Evolutionary conservation across 2,113 vertebrate genomes (phyloP).

Genomic region (Thamnaconus septentrionalis): DNA sequence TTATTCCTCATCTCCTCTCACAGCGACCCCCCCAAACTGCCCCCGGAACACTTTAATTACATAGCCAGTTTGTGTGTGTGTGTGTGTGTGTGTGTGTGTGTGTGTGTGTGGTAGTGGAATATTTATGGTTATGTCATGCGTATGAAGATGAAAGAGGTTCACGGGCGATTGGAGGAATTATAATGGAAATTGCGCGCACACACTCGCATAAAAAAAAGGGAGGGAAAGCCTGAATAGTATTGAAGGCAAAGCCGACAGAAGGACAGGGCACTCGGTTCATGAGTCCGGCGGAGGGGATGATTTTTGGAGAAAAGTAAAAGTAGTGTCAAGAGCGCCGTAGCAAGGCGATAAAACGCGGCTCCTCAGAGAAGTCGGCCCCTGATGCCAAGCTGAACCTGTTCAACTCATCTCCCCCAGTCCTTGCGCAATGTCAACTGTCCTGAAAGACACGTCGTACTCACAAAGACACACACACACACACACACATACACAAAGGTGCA

Average conservation of each 20-base stretch:
- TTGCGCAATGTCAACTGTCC: slow-evolving; percentile 32
- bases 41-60: slow-evolving; percentile 36
- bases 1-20: slow-evolving; percentile 17
- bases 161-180: slow-evolving; percentile 21
- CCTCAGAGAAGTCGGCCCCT: slow-evolving; percentile 13
- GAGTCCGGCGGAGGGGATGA: slow-evolving; percentile 5
- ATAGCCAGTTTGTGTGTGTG: slow-evolving; percentile 1
- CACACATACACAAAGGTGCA: slow-evolving; percentile 10
- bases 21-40: slow-evolving; percentile 20
- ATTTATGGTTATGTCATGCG: slow-evolving; percentile 40
- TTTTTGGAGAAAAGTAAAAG: slow-evolving; percentile 2
- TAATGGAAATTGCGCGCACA: slow-evolving; percentile 14
- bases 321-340: slow-evolving; percentile 27
- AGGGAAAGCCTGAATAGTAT: slow-evolving; percentile 5
- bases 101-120: slow-evolving; percentile 4
- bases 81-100: slow-evolving; percentile 1
- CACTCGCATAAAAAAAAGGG: not conserved
- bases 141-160: slow-evolving; percentile 36
- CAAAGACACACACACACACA: not conserved
- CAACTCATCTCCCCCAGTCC: slow-evolving; percentile 12
- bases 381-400: slow-evolving; percentile 38
- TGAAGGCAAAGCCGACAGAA: slow-evolving; percentile 5
- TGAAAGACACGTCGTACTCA: not conserved
- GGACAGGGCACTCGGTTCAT: not conserved
- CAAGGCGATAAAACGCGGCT: slow-evolving; percentile 29